Percentiles rank a stretch among this genome's conserved stretches.
phyloP scores from a whole-genome alignment of 2,113 vertebrate species.

The Daphoenositta chrysoptera region DNA sequence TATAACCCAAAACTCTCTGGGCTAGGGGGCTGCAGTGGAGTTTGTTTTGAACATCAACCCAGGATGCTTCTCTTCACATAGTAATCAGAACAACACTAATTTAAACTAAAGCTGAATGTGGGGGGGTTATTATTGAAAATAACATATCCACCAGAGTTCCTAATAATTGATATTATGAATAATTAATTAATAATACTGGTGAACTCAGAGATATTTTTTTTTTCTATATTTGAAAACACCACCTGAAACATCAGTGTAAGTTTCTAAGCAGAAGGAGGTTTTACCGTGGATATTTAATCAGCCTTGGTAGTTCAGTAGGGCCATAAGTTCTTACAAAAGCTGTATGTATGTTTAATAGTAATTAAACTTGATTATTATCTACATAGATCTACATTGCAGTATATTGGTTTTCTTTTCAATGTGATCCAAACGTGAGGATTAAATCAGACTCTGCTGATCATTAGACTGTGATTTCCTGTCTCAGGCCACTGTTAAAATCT shows the following conservation, averaged over 20 bases:
- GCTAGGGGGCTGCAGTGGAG: not conserved
- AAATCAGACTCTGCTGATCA: constrained; percentile 41
- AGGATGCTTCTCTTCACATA: not conserved
- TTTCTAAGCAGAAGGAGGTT: not conserved
- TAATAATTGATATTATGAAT: not conserved
- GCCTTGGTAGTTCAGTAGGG: not conserved
- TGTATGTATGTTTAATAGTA: not conserved
- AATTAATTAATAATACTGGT: not conserved
- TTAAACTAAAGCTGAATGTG: not conserved
- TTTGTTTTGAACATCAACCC: not conserved
- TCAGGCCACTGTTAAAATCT: constrained; percentile 41
- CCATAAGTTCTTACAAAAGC: not conserved
- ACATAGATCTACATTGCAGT: not conserved
- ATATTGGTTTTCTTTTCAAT: not conserved
- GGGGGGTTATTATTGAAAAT: not conserved
- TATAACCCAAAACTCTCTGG: not conserved
- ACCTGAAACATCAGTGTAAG: not conserved
- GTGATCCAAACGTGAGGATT: constrained; percentile 4
- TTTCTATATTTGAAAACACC: not conserved
- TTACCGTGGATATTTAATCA: not conserved
- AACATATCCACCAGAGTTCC: not conserved
- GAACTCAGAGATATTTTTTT: not conserved
- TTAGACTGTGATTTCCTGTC: constrained; percentile 69
- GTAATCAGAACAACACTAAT: not conserved
- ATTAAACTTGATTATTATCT: not conserved